phyloP scores from a whole-genome alignment of 2,113 vertebrate genomes.

The Oryzias curvinotus region DNA sequence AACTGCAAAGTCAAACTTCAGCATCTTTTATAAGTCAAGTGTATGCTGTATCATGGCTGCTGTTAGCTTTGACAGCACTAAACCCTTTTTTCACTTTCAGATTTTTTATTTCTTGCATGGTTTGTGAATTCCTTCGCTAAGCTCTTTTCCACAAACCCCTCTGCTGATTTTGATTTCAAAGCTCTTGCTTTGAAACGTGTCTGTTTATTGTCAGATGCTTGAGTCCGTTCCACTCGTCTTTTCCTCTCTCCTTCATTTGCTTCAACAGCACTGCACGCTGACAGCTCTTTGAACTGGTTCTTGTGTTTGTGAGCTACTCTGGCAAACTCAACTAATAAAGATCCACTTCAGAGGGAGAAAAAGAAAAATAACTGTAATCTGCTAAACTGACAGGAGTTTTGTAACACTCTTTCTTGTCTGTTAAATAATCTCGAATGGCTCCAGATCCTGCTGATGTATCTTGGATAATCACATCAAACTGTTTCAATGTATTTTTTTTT shows the following conservation, averaged over 20 bases:
- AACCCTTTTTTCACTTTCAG: conserved; percentile 45
- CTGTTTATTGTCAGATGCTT: conserved; percentile 34
- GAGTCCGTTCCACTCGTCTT: conserved; percentile 13
- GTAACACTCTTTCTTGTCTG: conserved; percentile 4
- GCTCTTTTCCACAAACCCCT: conserved; percentile 24
- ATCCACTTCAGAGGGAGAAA: conserved; percentile 36
- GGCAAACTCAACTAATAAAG: conserved; percentile 44
- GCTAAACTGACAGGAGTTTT: conserved; percentile 23
- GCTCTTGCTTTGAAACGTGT: conserved; percentile 35
- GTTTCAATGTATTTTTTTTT: not conserved
- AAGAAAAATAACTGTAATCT: conserved; percentile 15
- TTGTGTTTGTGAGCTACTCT: conserved; percentile 49
- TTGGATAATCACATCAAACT: conserved; percentile 8
- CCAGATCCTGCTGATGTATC: not conserved
- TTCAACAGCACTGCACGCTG: conserved; percentile 41
- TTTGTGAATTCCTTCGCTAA: conserved; percentile 32
- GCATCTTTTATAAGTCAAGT: conserved; percentile 29
- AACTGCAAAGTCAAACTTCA: conserved; percentile 22
- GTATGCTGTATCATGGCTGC: conserved; percentile 33
- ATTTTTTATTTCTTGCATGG: conserved; percentile 17
- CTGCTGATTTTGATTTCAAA: conserved; percentile 48
- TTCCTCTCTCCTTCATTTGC: conserved; percentile 2
- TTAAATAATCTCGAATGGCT: not conserved
- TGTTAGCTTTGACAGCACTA: conserved; percentile 23
- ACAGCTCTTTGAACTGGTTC: conserved; percentile 58